Evolutionary conservation across 2,888 invertebrate genomes (phyloP).

Genomic region (Bedellia somnulentella): DNA sequence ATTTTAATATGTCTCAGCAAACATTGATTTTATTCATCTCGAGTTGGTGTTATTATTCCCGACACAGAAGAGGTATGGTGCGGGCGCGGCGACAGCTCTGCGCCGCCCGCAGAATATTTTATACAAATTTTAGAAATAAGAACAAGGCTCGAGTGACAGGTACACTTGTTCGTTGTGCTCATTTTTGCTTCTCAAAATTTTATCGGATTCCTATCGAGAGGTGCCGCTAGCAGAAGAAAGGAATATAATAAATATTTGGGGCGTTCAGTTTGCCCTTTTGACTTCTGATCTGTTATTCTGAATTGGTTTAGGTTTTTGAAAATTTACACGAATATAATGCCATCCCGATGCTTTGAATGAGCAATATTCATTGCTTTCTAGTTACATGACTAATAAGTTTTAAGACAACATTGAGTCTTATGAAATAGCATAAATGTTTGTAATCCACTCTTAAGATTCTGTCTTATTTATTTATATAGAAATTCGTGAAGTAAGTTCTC

Average conservation of each 20-base stretch:
- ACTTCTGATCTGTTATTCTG: too few species aligned
- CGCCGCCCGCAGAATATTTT: constrained; percentile 50
- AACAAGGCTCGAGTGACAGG: constrained; percentile 54
- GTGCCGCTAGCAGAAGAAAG: constrained; percentile 35
- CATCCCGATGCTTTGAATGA: too few species aligned
- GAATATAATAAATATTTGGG: constrained; percentile 54
- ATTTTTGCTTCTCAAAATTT: constrained; percentile 49
- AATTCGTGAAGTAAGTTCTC: too few species aligned
- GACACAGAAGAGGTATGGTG: constrained; percentile 16
- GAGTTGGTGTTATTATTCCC: constrained; percentile 29
- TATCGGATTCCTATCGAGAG: constrained; percentile 47
- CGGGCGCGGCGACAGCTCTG: constrained; percentile 12
- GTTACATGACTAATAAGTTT: too few species aligned
- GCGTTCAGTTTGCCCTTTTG: constrained; percentile 33
- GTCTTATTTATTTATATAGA: too few species aligned
- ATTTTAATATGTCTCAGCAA: too few species aligned
- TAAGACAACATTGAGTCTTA: too few species aligned
- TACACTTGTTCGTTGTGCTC: constrained; percentile 53
- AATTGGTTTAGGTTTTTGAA: too few species aligned
- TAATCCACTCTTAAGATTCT: too few species aligned
- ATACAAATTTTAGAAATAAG: constrained; percentile 60
- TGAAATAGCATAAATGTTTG: too few species aligned
- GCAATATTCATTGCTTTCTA: too few species aligned
- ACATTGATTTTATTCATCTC: constrained; percentile 20
- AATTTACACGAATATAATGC: too few species aligned